Evolutionary conservation across 2,888 invertebrate genomes (phyloP), one percentile per base, ranked within the genome.

Genomic region (Myathropa florea): DNA sequence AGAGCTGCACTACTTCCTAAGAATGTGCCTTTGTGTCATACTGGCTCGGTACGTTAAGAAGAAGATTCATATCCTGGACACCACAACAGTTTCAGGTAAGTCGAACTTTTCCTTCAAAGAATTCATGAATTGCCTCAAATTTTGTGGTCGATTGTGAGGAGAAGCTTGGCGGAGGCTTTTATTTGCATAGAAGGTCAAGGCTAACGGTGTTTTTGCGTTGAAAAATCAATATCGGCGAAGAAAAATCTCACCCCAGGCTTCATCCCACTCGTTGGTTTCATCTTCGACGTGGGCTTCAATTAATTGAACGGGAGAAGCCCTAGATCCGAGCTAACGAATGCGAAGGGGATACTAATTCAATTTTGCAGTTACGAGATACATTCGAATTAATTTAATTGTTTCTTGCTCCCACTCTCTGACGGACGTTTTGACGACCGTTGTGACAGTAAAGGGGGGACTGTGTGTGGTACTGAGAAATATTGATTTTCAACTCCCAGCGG

Each of bases 1-100:
- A 89, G 97, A 97, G 92, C 92, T 96, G 59, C 95, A 96, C 91
- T 97, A 97, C 91, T 95, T 96, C 90, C 91, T 95, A 88, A 94
- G 97, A 89, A 95, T 96, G 91, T 93, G 95, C 89, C 93, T 96
- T 89, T 95, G 95, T 88, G 94, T 96, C 63, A 89, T 96, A 88
- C 93, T 94, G 88, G 95, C 96, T 30, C 93, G 95, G 84, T 93
- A 95, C 83, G 94, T 94, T 90, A 95, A 95, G 92, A 94, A 94
- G 81, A 94, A 93, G 89, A 94, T 94, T 82, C 94, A 94, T 90
- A 94, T 97, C 88, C 93, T 95, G 88, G 96, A 96, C 90, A 94
- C 95, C 89, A 95, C 95, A 36, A 93, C 94, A 12, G 94, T 96
- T 60, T 95, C 95, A 89, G 96, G 96, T 96, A 91, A 93, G 95